phyloP scores from a whole-genome alignment of 2,113 vertebrate species.

The Trogon melanurus region DNA sequence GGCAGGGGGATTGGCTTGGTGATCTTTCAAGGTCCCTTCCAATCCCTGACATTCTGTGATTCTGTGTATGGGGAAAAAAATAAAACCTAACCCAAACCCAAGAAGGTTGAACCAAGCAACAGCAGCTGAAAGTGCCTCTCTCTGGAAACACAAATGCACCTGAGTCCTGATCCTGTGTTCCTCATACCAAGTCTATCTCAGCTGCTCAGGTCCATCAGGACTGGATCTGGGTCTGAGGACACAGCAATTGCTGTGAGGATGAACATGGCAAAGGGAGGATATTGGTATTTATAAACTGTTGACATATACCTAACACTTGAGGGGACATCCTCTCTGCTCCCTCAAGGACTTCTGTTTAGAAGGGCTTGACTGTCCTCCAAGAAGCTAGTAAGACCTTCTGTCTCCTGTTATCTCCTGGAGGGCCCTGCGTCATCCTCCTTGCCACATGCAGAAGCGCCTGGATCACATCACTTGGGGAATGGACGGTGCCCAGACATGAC shows the following conservation, averaged over 20 bases:
- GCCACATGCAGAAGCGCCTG: fast-evolving
- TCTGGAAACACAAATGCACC: background rate
- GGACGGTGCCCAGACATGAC: background rate
- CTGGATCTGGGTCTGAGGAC: background rate
- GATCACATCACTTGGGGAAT: fast-evolving
- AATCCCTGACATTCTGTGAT: too few species aligned
- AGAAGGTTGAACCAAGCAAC: background rate
- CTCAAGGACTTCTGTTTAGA: conserved; percentile 17
- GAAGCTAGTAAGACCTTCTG: background rate
- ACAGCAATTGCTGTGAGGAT: fast-evolving
- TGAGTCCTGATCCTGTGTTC: background rate
- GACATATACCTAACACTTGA: background rate
- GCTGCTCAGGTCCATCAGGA: background rate
- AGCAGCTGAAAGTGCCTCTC: background rate
- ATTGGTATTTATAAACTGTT: background rate
- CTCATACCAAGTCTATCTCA: background rate
- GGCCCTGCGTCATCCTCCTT: background rate
- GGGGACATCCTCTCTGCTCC: background rate
- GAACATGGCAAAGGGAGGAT: fast-evolving
- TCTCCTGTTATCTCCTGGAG: background rate
- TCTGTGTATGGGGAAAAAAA: background rate
- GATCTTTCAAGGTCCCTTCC: too few species aligned
- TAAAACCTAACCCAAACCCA: fast-evolving
- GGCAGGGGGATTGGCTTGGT: too few species aligned
- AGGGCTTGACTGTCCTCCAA: background rate